Evolutionary conservation across 2,797 vertebrate species (phyloP), one percentile per base, ranked within the genome.

Genomic region (Tachyglossus aculeatus): DNA sequence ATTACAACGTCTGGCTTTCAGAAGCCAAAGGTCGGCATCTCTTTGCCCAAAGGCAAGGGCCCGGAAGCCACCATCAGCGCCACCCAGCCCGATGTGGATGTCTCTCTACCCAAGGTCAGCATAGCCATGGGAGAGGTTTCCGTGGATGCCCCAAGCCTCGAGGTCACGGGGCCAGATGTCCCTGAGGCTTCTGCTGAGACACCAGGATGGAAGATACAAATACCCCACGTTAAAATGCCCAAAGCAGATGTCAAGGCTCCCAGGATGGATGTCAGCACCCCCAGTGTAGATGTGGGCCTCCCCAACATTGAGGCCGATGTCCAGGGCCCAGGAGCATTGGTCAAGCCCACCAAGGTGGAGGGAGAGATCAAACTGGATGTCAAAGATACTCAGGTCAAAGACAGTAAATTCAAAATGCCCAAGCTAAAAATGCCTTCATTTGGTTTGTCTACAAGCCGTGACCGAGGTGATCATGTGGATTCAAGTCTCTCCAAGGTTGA

Each of bases 361-460:
- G 67, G n/a, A 15, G 41, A 86, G 55, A 54, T 63, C 50, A 83
- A 80, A 36, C 34, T 32, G 24, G 48, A 16, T 57, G 77, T 61
- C 57, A 72, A 56, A 77, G 84, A 81, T 7, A 51, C 44, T 68
- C 84, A 86, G 72, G 79, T 69, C 25, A 90, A 88, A 74, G 86
- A 84, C 65, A 83, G 83, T 13, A 87, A 88, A 77, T 88, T 89
- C 72, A 90, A 87, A 78, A 80, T 80, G 71, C 78, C 85, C n/a
- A 86, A 83, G 74, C 86, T 90, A 47, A 90, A 87, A 67, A 70
- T 90, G 48, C 88, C 87, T 10, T 82, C 80, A 39, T 87, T 86
- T 66, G 11, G 31, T 24, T n/a, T n/a, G n/a, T n/a, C n/a, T n/a
- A n/a, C n/a, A n/a, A n/a, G n/a, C n/a, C n/a, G n/a, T n/a, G n/a